A percentile compares a stretch with the other conserved stretches of the same genome.
Conservation (phyloP, 2,888 invertebrate genomes). For the Tetragnatha montana region DNA sequence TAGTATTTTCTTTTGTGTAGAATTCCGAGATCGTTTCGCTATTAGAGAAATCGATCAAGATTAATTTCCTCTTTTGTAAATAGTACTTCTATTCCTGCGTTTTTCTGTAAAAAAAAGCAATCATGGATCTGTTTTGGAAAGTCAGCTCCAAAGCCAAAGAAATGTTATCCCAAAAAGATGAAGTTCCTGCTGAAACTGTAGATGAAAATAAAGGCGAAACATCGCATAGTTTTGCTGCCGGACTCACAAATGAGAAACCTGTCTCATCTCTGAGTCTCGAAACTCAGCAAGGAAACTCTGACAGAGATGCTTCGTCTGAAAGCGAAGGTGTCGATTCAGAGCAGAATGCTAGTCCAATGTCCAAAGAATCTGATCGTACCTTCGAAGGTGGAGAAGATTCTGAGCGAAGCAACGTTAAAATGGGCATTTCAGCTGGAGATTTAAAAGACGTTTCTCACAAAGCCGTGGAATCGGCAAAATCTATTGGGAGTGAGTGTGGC, state of each 20-base stretch:
- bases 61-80: background rate
- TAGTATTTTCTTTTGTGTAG: background rate
- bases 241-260: constrained; percentile 63
- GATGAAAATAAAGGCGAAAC: constrained; percentile 41
- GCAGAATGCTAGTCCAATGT: constrained; percentile 53
- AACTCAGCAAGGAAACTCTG: constrained; percentile 64
- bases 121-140: constrained; percentile 69
- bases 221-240: constrained; percentile 48
- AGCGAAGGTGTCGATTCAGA: constrained; percentile 62
- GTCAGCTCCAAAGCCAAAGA: constrained; percentile 68
- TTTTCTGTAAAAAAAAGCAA: background rate
- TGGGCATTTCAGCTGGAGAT: constrained; percentile 61
- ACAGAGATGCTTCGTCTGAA: constrained; percentile 64
- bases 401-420: constrained; percentile 50
- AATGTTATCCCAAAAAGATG: constrained; percentile 66
- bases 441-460: constrained; percentile 73
- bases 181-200: constrained; percentile 33
- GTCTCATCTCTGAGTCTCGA: constrained; percentile 64
- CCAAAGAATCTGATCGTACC: constrained; percentile 53
- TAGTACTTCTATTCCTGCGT: background rate
- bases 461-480: constrained; percentile 73
- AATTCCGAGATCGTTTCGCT: background rate
- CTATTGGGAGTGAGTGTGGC: constrained; percentile 72
- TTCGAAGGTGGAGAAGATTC: constrained; percentile 47
- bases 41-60: background rate